Evolutionary conservation across 2,113 vertebrate species (phyloP).

Genomic region (Uria aalge): DNA sequence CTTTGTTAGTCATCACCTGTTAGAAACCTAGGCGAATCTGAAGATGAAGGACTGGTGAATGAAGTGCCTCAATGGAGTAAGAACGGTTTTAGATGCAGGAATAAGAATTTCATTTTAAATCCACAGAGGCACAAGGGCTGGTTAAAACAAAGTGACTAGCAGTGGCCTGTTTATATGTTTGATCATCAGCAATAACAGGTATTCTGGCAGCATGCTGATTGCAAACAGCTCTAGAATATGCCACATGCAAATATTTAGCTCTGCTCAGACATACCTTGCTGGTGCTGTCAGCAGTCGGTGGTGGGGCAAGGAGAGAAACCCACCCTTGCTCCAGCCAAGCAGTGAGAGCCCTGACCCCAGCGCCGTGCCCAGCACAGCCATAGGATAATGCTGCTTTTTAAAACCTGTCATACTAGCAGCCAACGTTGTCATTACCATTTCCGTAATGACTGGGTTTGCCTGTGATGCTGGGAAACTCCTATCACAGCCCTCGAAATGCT

Average conservation of each 20-base stretch:
- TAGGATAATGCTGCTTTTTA: neutral
- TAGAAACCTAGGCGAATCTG: neutral
- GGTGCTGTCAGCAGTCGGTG: neutral
- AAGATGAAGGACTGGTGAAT: neutral
- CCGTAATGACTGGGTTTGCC: neutral
- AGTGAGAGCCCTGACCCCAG: neutral
- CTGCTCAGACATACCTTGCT: neutral
- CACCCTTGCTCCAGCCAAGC: neutral
- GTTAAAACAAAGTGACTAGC: neutral
- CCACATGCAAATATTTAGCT: neutral
- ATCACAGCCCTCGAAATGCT: neutral
- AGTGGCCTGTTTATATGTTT: neutral
- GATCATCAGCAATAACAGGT: neutral
- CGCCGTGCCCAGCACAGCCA: neutral
- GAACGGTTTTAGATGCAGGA: neutral
- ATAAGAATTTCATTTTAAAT: neutral
- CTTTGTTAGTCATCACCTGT: neutral
- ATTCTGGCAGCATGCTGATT: neutral
- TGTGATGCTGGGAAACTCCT: neutral
- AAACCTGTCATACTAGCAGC: neutral
- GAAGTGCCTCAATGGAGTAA: neutral
- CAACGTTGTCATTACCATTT: neutral
- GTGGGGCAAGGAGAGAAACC: neutral
- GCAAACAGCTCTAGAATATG: neutral
- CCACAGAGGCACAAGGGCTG: neutral